Evolutionary conservation across 2,113 vertebrate species (phyloP), one percentile per base, ranked within the genome.

Genomic region (Pachycephala philippinensis): DNA sequence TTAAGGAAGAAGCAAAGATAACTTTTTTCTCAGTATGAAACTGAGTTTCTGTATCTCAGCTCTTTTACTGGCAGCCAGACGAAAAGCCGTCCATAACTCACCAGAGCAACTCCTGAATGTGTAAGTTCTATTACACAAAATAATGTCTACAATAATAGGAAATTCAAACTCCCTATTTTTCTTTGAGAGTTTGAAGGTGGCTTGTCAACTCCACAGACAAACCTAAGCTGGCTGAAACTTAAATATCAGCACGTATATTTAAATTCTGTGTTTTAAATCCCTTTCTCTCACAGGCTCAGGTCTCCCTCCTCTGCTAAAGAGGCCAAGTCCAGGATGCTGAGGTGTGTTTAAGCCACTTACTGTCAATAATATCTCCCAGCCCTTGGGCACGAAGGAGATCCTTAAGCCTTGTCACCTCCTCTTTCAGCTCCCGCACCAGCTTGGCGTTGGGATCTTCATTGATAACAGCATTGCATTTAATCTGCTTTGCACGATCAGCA

Each of bases 401-500:
- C 97, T 99, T 99, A 50, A 99, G 98, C 33, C 99, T 98, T 0
- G 98, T 97, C 59, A 99, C 99, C 97, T 99, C 99, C 86, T 99
- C 99, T 96, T 99, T 99, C 84, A 99, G 97, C 49, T 99, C 99
- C 37, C 99, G 98, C 97, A 99, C 99, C 97, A 99, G 97, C 94
- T 99, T 99, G 96, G 99, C 99, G 35, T 99, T 99, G 95, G 99
- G 99, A 96, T 99, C 99, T 42, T 99, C 99, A 49, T 99, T 99
- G 97, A 99, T 99, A 89, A 99, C 98, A 42, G 99, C 99, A 76
- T 99, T 99, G 97, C 99, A 99, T 89, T 99, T 99, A 91, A 99
- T 99, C 94, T 99, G 99, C 93, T 99, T 99, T 59, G 99, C 99
- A 64, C 99, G 98, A 92, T 99, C 99, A 8, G 99, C 99, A 1